Evolutionary conservation across 2,113 vertebrate genomes (phyloP).

Genomic region (Bubo blakistoni): DNA sequence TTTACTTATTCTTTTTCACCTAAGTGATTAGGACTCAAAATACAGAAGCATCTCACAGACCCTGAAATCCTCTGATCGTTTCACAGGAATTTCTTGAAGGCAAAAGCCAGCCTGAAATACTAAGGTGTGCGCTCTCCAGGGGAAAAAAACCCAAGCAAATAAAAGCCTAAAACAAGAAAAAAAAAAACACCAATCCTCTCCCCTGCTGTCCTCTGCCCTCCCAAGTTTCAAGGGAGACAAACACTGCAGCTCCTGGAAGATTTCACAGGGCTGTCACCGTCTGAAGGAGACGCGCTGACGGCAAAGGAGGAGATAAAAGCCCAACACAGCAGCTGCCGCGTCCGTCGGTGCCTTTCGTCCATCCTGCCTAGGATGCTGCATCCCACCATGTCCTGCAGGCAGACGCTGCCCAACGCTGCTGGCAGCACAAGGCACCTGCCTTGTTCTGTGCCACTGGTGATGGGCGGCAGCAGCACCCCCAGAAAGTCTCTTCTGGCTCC

Average conservation of each 20-base stretch:
- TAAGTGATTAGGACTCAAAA: slow-evolving; percentile 70
- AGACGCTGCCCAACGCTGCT: rapidly evolving
- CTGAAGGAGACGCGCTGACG: background rate
- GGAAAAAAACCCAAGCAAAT: background rate
- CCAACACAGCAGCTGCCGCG: background rate
- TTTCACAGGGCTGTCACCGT: background rate
- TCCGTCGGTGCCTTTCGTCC: background rate
- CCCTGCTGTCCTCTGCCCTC: rapidly evolving
- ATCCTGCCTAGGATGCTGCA: background rate
- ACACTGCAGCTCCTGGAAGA: background rate
- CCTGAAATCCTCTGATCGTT: background rate
- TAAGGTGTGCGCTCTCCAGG: slow-evolving; percentile 7
- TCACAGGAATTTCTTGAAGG: background rate
- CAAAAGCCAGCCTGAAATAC: background rate
- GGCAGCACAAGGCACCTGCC: background rate
- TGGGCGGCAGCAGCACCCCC: background rate
- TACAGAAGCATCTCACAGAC: slow-evolving; percentile 65
- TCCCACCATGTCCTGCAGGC: background rate
- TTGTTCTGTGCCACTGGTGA: rapidly evolving
- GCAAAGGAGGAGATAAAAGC: background rate
- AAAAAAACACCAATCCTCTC: background rate
- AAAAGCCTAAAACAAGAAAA: background rate
- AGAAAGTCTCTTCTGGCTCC: background rate
- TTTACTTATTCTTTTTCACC: slow-evolving; percentile 79
- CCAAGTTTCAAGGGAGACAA: slow-evolving; percentile 26